Evolutionary conservation across 2,113 vertebrate species (phyloP).

Genomic region (Ptyas mucosa): DNA sequence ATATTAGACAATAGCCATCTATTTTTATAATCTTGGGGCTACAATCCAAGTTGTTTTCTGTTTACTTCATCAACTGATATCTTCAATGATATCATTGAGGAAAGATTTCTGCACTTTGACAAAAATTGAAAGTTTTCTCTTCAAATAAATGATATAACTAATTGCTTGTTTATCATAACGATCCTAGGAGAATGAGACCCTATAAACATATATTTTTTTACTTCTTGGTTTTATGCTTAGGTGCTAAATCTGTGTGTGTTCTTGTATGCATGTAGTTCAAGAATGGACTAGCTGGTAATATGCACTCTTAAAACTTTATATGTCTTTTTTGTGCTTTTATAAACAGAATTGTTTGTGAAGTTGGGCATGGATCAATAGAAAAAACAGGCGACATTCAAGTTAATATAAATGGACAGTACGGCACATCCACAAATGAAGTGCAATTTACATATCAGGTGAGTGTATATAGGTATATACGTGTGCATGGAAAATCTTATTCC

Average conservation of each 20-base stretch:
- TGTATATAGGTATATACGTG: background rate
- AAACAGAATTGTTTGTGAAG: slow-evolving; percentile 71
- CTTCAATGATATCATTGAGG: slow-evolving; percentile 23
- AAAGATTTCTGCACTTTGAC: background rate
- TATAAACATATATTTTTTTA: background rate
- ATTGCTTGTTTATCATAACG: background rate
- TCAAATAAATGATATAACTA: background rate
- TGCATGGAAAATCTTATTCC: background rate
- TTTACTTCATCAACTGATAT: background rate
- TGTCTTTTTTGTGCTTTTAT: slow-evolving; percentile 42
- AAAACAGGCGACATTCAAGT: slow-evolving; percentile 63
- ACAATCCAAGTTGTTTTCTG: background rate
- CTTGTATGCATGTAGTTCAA: background rate
- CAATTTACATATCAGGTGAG: slow-evolving; percentile 75
- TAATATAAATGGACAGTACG: slow-evolving; percentile 64
- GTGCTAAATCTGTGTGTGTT: background rate
- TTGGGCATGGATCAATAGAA: slow-evolving; percentile 35
- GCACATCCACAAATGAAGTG: slow-evolving; percentile 62
- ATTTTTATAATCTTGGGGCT: background rate
- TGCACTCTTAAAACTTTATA: background rate
- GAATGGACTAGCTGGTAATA: background rate
- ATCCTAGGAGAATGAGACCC: background rate
- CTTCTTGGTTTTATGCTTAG: background rate
- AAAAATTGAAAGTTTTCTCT: background rate
- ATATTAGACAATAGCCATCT: background rate